Base-by-base conservation (phyloP, 2,113 vertebrate genomes). In the Actenoides hombroni region DNA sequence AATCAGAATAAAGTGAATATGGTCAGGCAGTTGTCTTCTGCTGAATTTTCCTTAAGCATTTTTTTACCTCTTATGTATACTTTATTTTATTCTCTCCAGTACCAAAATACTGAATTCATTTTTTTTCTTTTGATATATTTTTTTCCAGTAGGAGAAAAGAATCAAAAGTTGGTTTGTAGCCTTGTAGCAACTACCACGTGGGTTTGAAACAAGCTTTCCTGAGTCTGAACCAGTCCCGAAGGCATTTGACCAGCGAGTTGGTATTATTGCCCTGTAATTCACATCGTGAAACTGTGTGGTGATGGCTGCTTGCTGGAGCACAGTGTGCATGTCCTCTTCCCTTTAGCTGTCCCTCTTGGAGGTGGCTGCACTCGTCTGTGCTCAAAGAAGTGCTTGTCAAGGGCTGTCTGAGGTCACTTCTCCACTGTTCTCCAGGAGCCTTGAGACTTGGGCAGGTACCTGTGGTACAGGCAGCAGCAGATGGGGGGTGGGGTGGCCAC, bases 401-500 rank as follows among this genome's bases (percentile, higher is more conserved):
- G 24, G 17, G 8, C 1, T 48, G 15, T 29, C 25, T 65, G 59
- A 51, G 29, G 39, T 19, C 37, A 21, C 39, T 64, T 71, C 57
- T 75, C 33, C 26, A 6, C 26, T 53, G 9, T 71, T 75, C 56
- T 54, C 39, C 35, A 24, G 69, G 24, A 48, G 17, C 11, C 3
- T 21, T 33, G n/a, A 39, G 63, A 3, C 65, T 28, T 68, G 63
- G 16, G 14, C 37, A n/a, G 37, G 56, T 85, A 23, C 40, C 70
- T 75, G 37, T 46, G n/a, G 37, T 28, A 5, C 48, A 40, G 37
- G 74, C 23, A 75, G 8, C 46, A 60, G 44, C 54, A 6, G 28
- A 2, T 16, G 2, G 29, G 10, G 2, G 60, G 2, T 8, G n/a
- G 35, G 49, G 33, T 70, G 25, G 26, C 1, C 53, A 2, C 29